Evolutionary conservation across 2,113 vertebrate genomes (phyloP).

Genomic region (Monopterus albus): DNA sequence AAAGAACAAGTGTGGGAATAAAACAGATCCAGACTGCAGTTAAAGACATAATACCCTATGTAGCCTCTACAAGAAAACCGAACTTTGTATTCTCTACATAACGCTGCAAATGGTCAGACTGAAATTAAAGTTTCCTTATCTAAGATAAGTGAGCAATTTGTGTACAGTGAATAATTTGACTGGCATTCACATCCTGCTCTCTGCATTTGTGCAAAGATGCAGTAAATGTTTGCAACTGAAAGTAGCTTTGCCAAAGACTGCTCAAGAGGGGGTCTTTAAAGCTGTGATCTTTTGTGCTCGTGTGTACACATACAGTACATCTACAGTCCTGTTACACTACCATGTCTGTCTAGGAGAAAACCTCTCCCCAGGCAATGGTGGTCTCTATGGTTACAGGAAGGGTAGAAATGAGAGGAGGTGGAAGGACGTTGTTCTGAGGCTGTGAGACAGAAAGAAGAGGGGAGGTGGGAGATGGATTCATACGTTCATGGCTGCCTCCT

Average conservation of each 20-base stretch:
- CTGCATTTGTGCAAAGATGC: neutral
- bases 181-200: constrained; percentile 26
- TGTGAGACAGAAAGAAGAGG: constrained; percentile 13
- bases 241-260: constrained; percentile 11
- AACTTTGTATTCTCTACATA: constrained; percentile 1
- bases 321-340: constrained; percentile 60
- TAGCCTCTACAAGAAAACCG: too few relatives aligned
- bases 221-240: too few relatives aligned
- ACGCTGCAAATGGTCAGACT: constrained; percentile 23
- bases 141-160: constrained; percentile 20
- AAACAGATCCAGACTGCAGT: neutral
- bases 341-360: constrained; percentile 53
- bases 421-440: constrained; percentile 56
- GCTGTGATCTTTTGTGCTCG: constrained; percentile 10
- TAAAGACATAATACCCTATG: too few relatives aligned
- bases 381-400: constrained; percentile 78
- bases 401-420: constrained; percentile 59
- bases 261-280: neutral
- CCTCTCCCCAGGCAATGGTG: constrained; percentile 57
- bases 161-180: constrained; percentile 25
- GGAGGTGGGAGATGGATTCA: constrained; percentile 38
- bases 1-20: neutral
- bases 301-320: constrained; percentile 5
- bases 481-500: constrained; percentile 9
- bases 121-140: constrained; percentile 31